Conservation (phyloP, 2,888 invertebrate species). For the Pyrrhosoma nymphula region DNA sequence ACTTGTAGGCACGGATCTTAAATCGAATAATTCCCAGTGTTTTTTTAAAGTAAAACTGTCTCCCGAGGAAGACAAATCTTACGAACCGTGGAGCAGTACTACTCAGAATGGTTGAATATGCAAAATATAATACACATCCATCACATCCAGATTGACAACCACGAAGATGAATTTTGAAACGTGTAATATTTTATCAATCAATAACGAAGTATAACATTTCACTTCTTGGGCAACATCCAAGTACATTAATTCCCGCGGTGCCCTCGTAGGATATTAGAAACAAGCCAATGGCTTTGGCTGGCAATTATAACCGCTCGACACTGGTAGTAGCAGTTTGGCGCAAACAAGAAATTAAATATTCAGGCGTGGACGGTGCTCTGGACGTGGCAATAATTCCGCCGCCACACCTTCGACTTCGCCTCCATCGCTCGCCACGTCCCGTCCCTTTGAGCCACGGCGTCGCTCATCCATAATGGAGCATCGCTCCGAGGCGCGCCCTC, state of each 20-base stretch:
- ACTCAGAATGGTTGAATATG: too few species aligned
- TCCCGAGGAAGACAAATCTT: too few species aligned
- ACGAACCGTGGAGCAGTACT: too few species aligned
- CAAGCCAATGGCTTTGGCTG: background rate
- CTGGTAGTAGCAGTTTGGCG: background rate
- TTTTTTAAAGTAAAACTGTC: too few species aligned
- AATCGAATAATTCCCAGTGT: too few species aligned
- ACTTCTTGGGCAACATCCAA: background rate
- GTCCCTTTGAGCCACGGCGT: conserved; percentile 40
- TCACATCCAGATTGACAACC: background rate
- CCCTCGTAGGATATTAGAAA: background rate
- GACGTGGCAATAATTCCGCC: background rate
- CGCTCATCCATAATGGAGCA: conserved; percentile 52
- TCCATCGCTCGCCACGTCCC: conserved; percentile 1
- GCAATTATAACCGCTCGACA: background rate
- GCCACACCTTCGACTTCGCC: conserved; percentile 64
- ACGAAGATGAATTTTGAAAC: background rate
- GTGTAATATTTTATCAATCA: background rate
- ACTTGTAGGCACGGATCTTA: too few species aligned
- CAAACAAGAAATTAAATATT: background rate
- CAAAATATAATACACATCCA: too few species aligned
- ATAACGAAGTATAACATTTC: background rate
- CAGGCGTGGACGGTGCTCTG: background rate
- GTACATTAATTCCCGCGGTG: background rate
- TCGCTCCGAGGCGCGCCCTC: background rate